These are phyloP conservation scores for Channa striata DNA, from an alignment of 2,797 vertebrate species.

Conservation along the genomic window DNA sequence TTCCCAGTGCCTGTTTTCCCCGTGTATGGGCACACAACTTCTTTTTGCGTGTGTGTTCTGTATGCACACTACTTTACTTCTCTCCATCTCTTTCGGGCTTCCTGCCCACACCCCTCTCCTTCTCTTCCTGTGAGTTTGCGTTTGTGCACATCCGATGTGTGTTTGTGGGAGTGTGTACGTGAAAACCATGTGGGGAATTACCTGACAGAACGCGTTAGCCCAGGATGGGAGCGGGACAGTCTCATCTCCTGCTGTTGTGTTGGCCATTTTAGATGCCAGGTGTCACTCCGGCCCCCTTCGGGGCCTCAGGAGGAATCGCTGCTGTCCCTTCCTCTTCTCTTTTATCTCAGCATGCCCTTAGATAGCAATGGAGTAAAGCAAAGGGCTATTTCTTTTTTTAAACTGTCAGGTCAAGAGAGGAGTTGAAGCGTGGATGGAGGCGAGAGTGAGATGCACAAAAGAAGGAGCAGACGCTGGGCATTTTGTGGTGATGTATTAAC, in stretches of 20 bases:
- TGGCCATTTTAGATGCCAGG: conserved; percentile 62
- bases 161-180: conserved; percentile 36
- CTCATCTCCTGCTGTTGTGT: conserved; percentile 70
- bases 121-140: conserved; percentile 48
- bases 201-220: conserved; percentile 80
- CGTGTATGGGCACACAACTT: conserved; percentile 39
- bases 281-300: conserved; percentile 62
- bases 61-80: conserved; percentile 48
- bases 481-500: conserved; percentile 21
- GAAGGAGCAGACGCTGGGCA: background rate
- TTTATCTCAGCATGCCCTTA: conserved; percentile 24
- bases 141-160: conserved; percentile 35
- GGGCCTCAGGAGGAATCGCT: conserved; percentile 40
- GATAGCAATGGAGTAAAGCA: conserved; percentile 1
- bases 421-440: conserved; percentile 15
- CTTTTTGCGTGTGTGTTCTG: conserved; percentile 30
- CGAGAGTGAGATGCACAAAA: background rate
- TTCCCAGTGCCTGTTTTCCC: conserved; percentile 72
- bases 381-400: conserved; percentile 23
- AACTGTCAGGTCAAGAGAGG: conserved; percentile 19
- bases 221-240: conserved; percentile 62
- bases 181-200: conserved; percentile 64
- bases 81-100: conserved; percentile 29
- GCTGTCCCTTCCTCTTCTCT: conserved; percentile 20
- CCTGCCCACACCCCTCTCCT: conserved; percentile 4